phyloP scores from a whole-genome alignment of 2,113 vertebrate genomes.

The Alces alces region DNA sequence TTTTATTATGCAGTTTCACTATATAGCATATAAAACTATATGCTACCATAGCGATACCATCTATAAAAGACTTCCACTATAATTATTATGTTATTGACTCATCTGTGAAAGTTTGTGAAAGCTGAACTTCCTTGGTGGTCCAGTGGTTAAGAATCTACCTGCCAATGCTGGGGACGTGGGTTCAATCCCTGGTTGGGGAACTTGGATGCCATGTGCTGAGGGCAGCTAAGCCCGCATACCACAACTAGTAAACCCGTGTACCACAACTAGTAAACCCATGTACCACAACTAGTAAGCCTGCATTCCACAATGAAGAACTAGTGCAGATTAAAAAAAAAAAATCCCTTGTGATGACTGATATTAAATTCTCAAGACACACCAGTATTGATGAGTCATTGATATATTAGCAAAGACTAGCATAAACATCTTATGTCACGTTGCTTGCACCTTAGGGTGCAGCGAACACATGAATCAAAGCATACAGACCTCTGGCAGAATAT shows the following conservation, averaged over 20 bases:
- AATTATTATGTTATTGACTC: neutral
- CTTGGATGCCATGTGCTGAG: neutral
- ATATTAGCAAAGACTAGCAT: accelerated
- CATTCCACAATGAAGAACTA: neutral
- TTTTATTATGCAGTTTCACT: neutral
- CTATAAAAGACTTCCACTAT: neutral
- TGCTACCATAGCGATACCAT: neutral
- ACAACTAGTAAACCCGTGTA: accelerated
- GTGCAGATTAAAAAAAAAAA: neutral
- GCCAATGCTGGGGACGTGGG: neutral
- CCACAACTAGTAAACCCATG: neutral
- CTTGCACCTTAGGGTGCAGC: neutral
- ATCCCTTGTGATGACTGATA: accelerated
- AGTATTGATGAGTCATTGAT: neutral
- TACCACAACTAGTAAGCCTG: too few species aligned
- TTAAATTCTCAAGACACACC: neutral
- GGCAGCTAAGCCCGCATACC: neutral
- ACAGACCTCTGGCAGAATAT: conserved; percentile 3
- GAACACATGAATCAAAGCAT: neutral
- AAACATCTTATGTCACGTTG: neutral
- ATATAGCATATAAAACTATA: neutral
- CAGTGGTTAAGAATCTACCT: neutral
- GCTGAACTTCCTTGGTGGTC: neutral
- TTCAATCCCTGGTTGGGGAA: neutral
- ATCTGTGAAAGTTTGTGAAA: neutral